Conservation (phyloP, 2,797 vertebrate genomes). For the Periparus ater region DNA sequence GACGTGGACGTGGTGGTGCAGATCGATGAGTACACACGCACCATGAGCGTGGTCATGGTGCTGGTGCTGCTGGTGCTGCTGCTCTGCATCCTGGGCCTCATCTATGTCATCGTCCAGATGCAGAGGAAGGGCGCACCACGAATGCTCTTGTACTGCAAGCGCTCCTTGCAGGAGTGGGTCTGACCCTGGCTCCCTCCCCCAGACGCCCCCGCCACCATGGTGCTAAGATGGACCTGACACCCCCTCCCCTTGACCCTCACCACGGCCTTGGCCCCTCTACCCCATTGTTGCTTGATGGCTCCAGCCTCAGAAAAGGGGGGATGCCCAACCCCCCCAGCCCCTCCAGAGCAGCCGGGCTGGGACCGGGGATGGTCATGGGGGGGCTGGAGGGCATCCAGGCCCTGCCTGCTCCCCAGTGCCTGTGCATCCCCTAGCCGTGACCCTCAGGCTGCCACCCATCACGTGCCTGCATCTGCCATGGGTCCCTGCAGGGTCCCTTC, state of each 20-base stretch:
- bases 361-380: neutral
- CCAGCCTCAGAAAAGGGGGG: neutral
- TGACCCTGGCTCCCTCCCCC: slow-evolving; percentile 67
- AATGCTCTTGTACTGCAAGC: slow-evolving; percentile 94
- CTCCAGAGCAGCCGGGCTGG: neutral
- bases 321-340: neutral
- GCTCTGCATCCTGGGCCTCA: slow-evolving; percentile 86
- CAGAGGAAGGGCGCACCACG: slow-evolving; percentile 91
- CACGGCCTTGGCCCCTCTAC: neutral
- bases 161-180: slow-evolving; percentile 97
- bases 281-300: slow-evolving; percentile 14
- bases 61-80: slow-evolving; percentile 89
- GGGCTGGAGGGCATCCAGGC: neutral
- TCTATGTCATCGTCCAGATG: slow-evolving; percentile 90
- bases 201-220: neutral
- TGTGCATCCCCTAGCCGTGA: neutral
- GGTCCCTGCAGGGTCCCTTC: neutral
- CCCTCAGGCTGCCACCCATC: neutral
- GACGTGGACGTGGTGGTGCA: slow-evolving; percentile 89
- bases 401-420: neutral
- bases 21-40: slow-evolving; percentile 84
- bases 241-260: neutral
- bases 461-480: neutral
- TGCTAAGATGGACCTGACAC: slow-evolving; percentile 56
- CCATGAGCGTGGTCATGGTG: slow-evolving; percentile 90